phyloP scores from a whole-genome alignment of 2,113 vertebrate genomes.

The Chaenocephalus aceratus region DNA sequence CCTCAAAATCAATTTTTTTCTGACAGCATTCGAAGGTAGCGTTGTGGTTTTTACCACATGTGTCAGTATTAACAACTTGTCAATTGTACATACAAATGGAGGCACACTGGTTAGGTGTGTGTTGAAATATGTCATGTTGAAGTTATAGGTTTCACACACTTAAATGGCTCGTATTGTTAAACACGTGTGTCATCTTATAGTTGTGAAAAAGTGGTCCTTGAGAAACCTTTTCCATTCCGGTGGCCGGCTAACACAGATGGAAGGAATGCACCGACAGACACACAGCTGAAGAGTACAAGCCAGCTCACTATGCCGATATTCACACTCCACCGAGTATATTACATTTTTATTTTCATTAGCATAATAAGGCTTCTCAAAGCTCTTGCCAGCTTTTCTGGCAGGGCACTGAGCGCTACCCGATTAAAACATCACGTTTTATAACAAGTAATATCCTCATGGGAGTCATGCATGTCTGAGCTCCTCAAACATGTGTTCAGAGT shows the following conservation, averaged over 20 bases:
- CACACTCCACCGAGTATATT: constrained; percentile 26
- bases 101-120: not conserved
- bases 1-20: not conserved
- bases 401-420: not conserved
- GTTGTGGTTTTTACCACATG: not conserved
- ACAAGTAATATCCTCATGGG: constrained; percentile 24
- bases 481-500: constrained; percentile 5
- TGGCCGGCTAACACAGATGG: constrained; percentile 34
- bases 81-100: constrained; percentile 20
- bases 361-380: constrained; percentile 40
- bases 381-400: constrained; percentile 35
- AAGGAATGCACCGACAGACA: constrained; percentile 45
- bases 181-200: constrained; percentile 20
- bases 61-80: not conserved
- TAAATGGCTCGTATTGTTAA: constrained; percentile 4
- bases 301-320: constrained; percentile 35
- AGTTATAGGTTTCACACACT: not conserved
- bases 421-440: constrained; percentile 39
- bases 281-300: constrained; percentile 21
- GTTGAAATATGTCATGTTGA: constrained; percentile 11
- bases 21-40: not conserved
- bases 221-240: constrained; percentile 7
- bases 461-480: constrained; percentile 5
- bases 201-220: constrained; percentile 48
- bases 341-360: not conserved